Conservation (phyloP, 2,797 vertebrate species). For the Erethizon dorsatum region DNA sequence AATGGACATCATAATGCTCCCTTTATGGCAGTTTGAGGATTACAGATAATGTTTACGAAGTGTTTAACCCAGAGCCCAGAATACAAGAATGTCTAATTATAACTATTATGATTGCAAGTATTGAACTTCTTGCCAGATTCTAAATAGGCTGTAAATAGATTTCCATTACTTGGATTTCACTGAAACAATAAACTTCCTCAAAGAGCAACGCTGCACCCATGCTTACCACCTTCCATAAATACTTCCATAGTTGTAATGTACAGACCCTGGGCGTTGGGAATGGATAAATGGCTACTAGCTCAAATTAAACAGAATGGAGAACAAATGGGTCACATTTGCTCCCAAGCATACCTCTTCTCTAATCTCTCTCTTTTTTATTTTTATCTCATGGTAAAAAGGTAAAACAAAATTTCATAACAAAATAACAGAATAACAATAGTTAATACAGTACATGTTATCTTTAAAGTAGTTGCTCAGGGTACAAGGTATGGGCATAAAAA, state of each 20-base stretch:
- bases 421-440: neutral
- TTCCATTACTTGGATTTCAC: constrained; percentile 55
- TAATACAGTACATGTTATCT: neutral
- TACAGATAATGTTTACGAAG: neutral
- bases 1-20: neutral
- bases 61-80: neutral
- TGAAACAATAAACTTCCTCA: constrained; percentile 32
- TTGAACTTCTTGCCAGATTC: neutral
- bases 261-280: neutral
- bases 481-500: neutral
- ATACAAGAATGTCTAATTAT: neutral
- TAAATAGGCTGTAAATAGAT: neutral
- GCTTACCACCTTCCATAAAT: neutral
- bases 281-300: neutral
- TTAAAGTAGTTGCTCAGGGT: neutral
- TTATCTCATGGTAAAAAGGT: too few species aligned
- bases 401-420: neutral
- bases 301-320: neutral
- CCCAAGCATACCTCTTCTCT: neutral
- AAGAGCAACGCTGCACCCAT: constrained; percentile 1
- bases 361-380: too few species aligned
- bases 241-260: neutral
- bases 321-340: neutral
- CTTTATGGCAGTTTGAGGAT: neutral
- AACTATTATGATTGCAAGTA: neutral